Evolutionary conservation across 2,888 invertebrate genomes (phyloP), one percentile per base, ranked within the genome.

Genomic region (Tupiocoris notatus): DNA sequence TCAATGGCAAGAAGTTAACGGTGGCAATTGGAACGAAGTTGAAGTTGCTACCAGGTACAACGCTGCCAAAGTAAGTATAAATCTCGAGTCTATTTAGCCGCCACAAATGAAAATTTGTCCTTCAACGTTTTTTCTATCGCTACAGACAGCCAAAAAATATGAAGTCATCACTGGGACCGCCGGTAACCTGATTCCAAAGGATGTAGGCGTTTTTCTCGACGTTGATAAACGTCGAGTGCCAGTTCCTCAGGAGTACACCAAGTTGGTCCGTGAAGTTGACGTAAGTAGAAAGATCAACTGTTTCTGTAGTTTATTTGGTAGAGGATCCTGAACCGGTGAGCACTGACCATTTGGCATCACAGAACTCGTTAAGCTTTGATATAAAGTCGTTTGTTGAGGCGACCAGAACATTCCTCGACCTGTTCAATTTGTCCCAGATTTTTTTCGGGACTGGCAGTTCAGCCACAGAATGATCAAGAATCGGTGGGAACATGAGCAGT

Each of bases 11-110:
- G 39, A 59, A 59, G 24, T 74, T 61, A 77, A 77, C 62, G 65
- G 66, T 24, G 65, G 74, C 9, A 74, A 74, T 23, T 74, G 77
- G 77, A 66, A 66, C 65, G 81, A 82, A 17, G 81, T 87, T 0
- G 87, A 88, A 82, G 81, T 82, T 58, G 81, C 83, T 39, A 83
- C 85, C 0, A 82, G 87, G 75, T 82, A 82, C 66, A 76, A 83
- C 7, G 85, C 86, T 0, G 82, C 80, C 9, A 78, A 79, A 2
- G 82, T 83, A 59, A 81, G 82, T 71, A n/a, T 12, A 7, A 39
- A 39, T 7, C 39, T 3, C 6, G 39, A 39, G 12, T 39, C 12
- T 39, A 39, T 39, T 39, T n/a, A n/a, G n/a, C n/a, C n/a, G n/a
- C n/a, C n/a, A n/a, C n/a, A n/a, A n/a, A n/a, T n/a, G n/a, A n/a